phyloP scores from a whole-genome alignment of 2,113 vertebrate genomes.

The Melanotaenia duboulayi region DNA sequence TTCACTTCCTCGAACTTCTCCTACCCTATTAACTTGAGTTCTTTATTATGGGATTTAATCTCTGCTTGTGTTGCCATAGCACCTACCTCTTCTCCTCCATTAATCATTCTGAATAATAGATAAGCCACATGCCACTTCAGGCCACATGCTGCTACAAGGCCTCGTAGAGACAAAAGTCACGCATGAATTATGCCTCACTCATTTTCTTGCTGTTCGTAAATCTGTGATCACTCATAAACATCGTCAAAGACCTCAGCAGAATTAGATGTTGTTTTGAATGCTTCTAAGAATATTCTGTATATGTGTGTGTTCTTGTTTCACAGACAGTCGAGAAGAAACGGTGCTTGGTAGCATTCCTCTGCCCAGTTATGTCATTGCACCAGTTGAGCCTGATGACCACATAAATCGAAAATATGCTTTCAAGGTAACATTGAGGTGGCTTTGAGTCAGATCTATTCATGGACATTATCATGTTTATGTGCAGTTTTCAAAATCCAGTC shows the following conservation, averaged over 20 bases:
- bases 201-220: slow-evolving; percentile 53
- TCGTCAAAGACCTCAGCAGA: slow-evolving; percentile 22
- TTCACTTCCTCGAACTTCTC: slow-evolving; percentile 35
- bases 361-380: slow-evolving; percentile 92
- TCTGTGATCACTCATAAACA: slow-evolving; percentile 37
- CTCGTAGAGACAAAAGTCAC: slow-evolving; percentile 49
- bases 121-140: slow-evolving; percentile 57
- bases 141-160: slow-evolving; percentile 45
- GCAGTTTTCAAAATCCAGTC: not conserved
- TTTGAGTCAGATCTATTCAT: slow-evolving; percentile 1
- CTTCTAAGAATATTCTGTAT: slow-evolving; percentile 14
- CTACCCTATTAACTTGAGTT: slow-evolving; percentile 43
- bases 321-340: slow-evolving; percentile 96
- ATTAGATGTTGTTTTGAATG: slow-evolving; percentile 34
- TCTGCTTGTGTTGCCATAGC: slow-evolving; percentile 52
- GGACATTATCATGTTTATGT: not conserved
- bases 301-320: slow-evolving; percentile 25
- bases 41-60: slow-evolving; percentile 52
- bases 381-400: slow-evolving; percentile 92
- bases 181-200: slow-evolving; percentile 56
- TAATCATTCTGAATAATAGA: slow-evolving; percentile 71
- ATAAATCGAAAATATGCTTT: slow-evolving; percentile 97
- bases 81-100: slow-evolving; percentile 47
- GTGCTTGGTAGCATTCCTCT: slow-evolving; percentile 97
- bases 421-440: slow-evolving; percentile 86